Evolutionary conservation across 1,140 invertebrate genomes (phyloP).

Genomic region (Diabrotica undecimpunctata): DNA sequence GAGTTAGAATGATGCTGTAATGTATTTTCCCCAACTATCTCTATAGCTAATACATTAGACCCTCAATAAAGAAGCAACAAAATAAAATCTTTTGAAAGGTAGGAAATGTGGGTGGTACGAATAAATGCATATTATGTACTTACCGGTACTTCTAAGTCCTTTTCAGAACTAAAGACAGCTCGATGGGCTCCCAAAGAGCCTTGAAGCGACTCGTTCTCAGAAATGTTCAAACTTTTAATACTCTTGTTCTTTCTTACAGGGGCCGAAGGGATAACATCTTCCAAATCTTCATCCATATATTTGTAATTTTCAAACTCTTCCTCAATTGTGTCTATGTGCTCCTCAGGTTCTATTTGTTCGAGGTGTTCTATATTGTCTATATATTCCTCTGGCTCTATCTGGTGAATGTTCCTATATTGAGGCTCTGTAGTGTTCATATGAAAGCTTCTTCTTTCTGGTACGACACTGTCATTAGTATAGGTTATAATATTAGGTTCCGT

Average conservation of each 20-base stretch:
- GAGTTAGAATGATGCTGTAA: too few relatives aligned
- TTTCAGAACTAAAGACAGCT: constrained; percentile 14
- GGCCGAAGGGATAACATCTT: constrained; percentile 20
- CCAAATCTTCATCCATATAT: constrained; percentile 2
- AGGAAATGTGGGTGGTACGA: too few relatives aligned
- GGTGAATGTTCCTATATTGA: not conserved
- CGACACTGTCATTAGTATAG: not conserved
- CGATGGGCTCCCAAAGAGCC: constrained; percentile 42
- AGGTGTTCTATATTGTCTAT: too few relatives aligned
- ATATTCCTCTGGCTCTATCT: not conserved
- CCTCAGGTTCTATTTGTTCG: too few relatives aligned
- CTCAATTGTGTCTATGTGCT: constrained; percentile 28
- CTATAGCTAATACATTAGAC: too few relatives aligned
- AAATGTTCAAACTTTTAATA: constrained; percentile 44
- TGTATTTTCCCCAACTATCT: too few relatives aligned
- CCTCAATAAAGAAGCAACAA: too few relatives aligned
- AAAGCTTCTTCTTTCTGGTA: not conserved
- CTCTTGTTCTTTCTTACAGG: constrained; percentile 34
- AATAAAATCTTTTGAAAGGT: too few relatives aligned
- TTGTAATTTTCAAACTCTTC: constrained; percentile 43
- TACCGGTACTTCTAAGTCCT: constrained; percentile 1
- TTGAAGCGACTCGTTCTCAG: constrained; percentile 50
- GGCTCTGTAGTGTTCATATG: not conserved
- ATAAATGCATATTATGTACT: not conserved
- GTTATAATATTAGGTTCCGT: not conserved